Base-by-base conservation (phyloP, 2,113 vertebrate species). In the Ploceus nigricollis region DNA sequence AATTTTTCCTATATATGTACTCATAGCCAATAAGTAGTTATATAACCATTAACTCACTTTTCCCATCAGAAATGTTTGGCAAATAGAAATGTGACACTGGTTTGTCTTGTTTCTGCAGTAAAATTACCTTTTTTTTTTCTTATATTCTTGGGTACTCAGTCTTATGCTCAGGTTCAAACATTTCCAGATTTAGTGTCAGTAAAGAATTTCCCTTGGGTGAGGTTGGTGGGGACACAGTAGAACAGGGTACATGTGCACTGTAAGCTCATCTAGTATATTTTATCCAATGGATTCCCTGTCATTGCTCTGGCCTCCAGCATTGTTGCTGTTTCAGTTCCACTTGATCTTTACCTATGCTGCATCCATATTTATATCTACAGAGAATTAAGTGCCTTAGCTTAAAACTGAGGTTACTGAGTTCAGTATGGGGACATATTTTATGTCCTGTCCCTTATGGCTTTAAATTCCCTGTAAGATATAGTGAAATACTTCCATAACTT, bases 381-480 rank as follows among this genome's bases (percentile, higher is more conserved):
- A 91, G 37, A 89, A 95, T 82, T 83, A 94, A 94, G 54, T 64
- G 77, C 13, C 77, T 96, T 82, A 76, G 61, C 48, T 87, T 87
- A 66, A 87, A 87, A 75, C 77, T 78, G 60, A 87, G 87, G 81
- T 91, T 91, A 65, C 53, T 35, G 72, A 87, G 72, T 87, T 95
- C 87, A 85, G 11, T 51, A 61, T 51, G 69, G 22, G 69, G 35
- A 60, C 12, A 51, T 94, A 96, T 79, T 84, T 92, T 48, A 51
- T 45, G 37, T 75, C 24, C 33, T 75, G 28, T 91, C 53, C 68
- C 68, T 91, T 86, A 73, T 0, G 8, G 48, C n/a, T 86, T 82
- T 91, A 75, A 87, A 81, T 84, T 87, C 40, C 44, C 44, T 78
- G 20, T 40, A 89, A 87, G 44, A 56, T 80, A 75, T 2, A 81